Percentiles rank a stretch among this genome's conserved stretches.
Evolutionary conservation across 2,888 invertebrate species (phyloP).

Genomic region (Lasioglossum morio): DNA sequence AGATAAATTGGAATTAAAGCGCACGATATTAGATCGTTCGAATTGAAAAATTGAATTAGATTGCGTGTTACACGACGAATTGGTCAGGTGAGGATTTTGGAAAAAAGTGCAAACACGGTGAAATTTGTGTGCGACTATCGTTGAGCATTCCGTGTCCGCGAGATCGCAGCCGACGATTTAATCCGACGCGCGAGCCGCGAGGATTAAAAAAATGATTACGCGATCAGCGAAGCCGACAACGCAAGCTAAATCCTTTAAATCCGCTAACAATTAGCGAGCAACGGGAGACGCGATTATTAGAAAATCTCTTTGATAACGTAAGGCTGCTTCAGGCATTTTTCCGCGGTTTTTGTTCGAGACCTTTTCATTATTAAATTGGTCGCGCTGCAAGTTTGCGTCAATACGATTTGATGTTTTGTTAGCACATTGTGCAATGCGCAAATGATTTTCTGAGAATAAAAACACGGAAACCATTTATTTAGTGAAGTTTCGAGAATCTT

Average conservation of each 20-base stretch:
- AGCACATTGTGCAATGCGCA: not conserved
- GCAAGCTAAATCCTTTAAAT: slow-evolving; percentile 1
- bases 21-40: too few relatives aligned
- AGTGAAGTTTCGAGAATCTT: too few relatives aligned
- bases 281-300: not conserved
- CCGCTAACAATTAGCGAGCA: not conserved
- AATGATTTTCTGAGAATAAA: not conserved
- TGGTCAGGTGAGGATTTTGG: not conserved
- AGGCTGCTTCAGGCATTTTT: not conserved
- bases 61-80: not conserved
- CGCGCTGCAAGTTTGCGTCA: not conserved
- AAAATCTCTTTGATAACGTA: not conserved
- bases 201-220: slow-evolving; percentile 16
- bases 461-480: too few relatives aligned
- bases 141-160: not conserved
- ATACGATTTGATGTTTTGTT: not conserved
- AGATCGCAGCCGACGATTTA: slow-evolving; percentile 12
- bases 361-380: not conserved
- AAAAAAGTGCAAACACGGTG: not conserved
- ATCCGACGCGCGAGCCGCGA: not conserved
- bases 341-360: not conserved
- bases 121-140: not conserved
- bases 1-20: too few relatives aligned
- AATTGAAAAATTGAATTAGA: not conserved
- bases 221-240: not conserved